phyloP scores from a whole-genome alignment of 2,888 invertebrate genomes.

The Fragum sueziense region DNA sequence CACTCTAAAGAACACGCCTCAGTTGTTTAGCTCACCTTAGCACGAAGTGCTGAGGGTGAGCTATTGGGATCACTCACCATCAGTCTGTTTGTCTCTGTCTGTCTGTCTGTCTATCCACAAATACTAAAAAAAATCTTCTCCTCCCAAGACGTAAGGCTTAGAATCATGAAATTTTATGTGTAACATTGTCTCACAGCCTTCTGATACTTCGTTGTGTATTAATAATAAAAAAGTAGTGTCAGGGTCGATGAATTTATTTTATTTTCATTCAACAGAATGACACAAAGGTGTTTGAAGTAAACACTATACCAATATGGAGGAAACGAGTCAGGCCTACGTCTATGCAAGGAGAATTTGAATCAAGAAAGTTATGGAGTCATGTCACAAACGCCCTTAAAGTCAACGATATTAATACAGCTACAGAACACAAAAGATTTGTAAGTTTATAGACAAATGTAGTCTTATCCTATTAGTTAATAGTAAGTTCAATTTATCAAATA shows the following conservation, averaged over 20 bases:
- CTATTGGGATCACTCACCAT: no score
- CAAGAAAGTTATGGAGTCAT: constrained; percentile 83
- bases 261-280: constrained; percentile 76
- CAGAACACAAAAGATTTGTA: constrained; percentile 82
- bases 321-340: constrained; percentile 83
- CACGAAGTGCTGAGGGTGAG: no score
- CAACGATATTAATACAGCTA: constrained; percentile 82
- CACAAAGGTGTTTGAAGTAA: constrained; percentile 77
- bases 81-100: no score
- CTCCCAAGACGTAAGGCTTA: no score
- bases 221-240: no score
- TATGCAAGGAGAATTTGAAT: constrained; percentile 83
- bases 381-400: constrained; percentile 82
- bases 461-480: background rate
- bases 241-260: no score
- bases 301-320: constrained; percentile 67
- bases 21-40: no score
- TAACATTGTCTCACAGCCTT: no score
- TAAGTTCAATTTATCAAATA: constrained; percentile 1
- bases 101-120: no score
- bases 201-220: no score
- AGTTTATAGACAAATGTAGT: constrained; percentile 49
- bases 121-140: no score
- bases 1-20: no score
- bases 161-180: background rate